Evolutionary conservation across 2,888 invertebrate genomes (phyloP), one percentile per base, ranked within the genome.

Genomic region (Eristalis tenax): DNA sequence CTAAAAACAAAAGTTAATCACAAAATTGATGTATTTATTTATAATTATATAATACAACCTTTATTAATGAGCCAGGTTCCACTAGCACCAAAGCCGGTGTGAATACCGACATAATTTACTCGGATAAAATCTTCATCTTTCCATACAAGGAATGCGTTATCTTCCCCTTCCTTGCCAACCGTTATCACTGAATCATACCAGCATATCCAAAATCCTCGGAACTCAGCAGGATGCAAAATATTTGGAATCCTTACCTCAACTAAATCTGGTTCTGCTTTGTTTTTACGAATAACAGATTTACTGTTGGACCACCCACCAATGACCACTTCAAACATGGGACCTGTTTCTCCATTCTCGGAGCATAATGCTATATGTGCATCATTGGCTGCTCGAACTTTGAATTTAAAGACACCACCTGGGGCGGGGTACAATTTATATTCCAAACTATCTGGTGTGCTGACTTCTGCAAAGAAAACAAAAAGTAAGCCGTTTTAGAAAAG

Each of bases 241-340:
- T 94, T 95, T 0, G 96, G 96, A 0, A 97, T 97, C 38, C 94
- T 94, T 92, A 96, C 95, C 13, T 94, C 95, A 88, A 95, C 95
- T 15, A 15, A 43, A 74, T 97, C 97, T 3, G 97, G 97, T 92
- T 97, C 95, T 85, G 95, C 93, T 91, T 95, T 95, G 93, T 97
- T 97, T 91, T 95, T 96, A 81, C 97, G 95, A 91, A 97, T 97
- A 0, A 97, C 96, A 40, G 97, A 97, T 93, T 97, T 97, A 88
- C 95, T 94, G 93, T 98, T 98, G 28, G 95, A 95, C 98, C 98
- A 98, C 38, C 98, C 98, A 35, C 98, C 98, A 90, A 98, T 94
- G 93, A 98, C 97, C 73, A 98, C 92, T 94, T 98, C 98, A 91
- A 96, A 96, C 94, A 98, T 97, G 26, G 97, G 97, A 69, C 96